Percentiles rank a stretch among this genome's conserved stretches.
Conservation (phyloP, 1,140 invertebrate genomes). For the Pygmarrhopalites habei region DNA sequence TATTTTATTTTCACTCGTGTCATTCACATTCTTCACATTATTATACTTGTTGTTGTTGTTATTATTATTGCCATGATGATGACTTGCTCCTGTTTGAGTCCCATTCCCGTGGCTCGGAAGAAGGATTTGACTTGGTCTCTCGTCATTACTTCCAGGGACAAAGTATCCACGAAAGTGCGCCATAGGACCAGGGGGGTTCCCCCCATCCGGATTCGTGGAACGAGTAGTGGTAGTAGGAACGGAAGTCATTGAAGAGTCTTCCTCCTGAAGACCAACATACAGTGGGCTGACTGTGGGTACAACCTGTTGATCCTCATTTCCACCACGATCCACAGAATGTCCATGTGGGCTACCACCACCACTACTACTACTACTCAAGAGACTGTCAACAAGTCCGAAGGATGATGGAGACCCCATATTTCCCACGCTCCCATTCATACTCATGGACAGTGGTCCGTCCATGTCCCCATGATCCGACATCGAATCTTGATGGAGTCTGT, state of each 20-base stretch:
- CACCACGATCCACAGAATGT: neutral
- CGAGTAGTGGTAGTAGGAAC: too few relatives aligned
- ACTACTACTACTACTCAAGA: neutral
- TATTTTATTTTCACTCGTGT: constrained; percentile 12
- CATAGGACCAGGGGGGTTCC: too few relatives aligned
- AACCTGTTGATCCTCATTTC: neutral
- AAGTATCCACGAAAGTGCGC: too few relatives aligned
- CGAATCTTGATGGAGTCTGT: too few relatives aligned
- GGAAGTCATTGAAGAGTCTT: neutral
- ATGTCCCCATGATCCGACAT: neutral
- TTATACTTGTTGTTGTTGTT: neutral
- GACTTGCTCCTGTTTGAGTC: neutral
- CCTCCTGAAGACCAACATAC: neutral
- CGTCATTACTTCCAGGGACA: too few relatives aligned
- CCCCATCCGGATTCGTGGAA: too few relatives aligned
- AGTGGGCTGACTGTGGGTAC: constrained; percentile 1
- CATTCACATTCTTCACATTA: neutral
- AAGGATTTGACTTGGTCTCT: too few relatives aligned
- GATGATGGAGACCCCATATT: neutral
- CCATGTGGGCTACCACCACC: neutral
- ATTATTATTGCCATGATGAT: neutral
- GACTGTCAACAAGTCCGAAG: neutral
- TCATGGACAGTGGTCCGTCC: neutral
- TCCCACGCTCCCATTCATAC: constrained; percentile 5
- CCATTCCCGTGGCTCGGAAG: neutral